Evolutionary conservation across 2,888 invertebrate genomes (phyloP), one percentile per base, ranked within the genome.

Genomic region (Chouioia cunea): DNA sequence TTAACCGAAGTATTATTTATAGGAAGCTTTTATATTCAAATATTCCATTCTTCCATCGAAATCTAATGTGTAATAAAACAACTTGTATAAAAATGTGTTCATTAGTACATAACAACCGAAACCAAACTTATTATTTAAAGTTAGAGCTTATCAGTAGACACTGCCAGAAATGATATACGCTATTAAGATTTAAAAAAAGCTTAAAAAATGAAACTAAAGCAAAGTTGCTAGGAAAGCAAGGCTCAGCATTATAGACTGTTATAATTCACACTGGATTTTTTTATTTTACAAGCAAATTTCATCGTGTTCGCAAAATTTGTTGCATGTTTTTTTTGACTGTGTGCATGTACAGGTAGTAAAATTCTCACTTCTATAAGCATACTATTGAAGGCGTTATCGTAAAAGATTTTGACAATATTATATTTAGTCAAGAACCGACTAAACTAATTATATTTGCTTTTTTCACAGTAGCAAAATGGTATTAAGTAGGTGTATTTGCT

Each of bases 331-430:
- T 56, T 56, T 27, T 27, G 27, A 27, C 27, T 27, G 27, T 6
- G 27, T 6, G 27, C 27, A 6, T 6, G 3, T 27, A 6, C 27
- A 27, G 4, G 3, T 4, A 3, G 6, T 4, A 4, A 64, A 65
- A 59, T 14, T 0, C 15, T 44, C 47, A n/a, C 43, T 18, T 62
- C 52, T 66, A 71, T 71, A 66, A 66, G 57, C 46, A 58, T 71
- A 62, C 58, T 70, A 65, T 62, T 71, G 62, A 62, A 57, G 66
- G 71, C 66, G 66, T 66, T 66, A 66, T 66, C 57, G 46, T 43
- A 27, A 27, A 6, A 6, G 3, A 27, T 27, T 27, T 27, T 27
- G 27, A 27, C 27, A 27, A 27, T 27, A 27, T 27, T 27, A 27
- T 27, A 27, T 3, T 27, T 27, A n/a, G n/a, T n/a, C n/a, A n/a